Percentiles rank a stretch among this genome's conserved stretches.
Evolutionary conservation across 1,140 invertebrate species (phyloP).

Genomic region (Hyphantria cunea): DNA sequence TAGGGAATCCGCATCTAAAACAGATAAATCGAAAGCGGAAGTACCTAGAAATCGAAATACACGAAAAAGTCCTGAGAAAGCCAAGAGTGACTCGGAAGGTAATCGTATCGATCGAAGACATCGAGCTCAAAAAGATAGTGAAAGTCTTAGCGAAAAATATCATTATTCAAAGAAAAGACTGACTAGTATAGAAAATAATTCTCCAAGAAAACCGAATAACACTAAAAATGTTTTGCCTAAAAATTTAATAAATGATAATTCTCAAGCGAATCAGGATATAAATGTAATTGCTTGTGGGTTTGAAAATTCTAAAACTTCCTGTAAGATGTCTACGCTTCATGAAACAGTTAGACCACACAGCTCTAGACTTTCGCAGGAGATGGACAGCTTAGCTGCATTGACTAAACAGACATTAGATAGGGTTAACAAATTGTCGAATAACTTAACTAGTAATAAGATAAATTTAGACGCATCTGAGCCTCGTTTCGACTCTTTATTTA

Average conservation of each 20-base stretch:
- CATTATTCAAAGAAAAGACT: constrained; percentile 81
- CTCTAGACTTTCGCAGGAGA: constrained; percentile 82
- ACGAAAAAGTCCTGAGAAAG: constrained; percentile 67
- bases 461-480: constrained; percentile 61
- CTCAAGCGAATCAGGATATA: constrained; percentile 46
- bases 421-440: constrained; percentile 84
- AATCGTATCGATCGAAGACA: constrained; percentile 67
- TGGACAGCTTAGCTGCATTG: constrained; percentile 85
- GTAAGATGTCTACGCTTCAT: constrained; percentile 71
- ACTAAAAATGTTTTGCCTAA: constrained; percentile 60
- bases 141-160: constrained; percentile 77
- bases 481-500: constrained; percentile 61
- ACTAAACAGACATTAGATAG: constrained; percentile 86
- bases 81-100: constrained; percentile 67
- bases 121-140: constrained; percentile 75
- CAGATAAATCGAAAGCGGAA: constrained; percentile 64
- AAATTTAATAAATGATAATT: constrained; percentile 61
- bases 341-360: constrained; percentile 69
- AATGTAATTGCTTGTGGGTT: constrained; percentile 46
- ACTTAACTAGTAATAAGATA: constrained; percentile 75
- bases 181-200: constrained; percentile 80
- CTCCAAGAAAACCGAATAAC: constrained; percentile 63
- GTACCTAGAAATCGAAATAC: constrained; percentile 48
- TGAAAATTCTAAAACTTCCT: constrained; percentile 50
- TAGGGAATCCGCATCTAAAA: constrained; percentile 49